Conservation (phyloP, 2,888 invertebrate genomes). For the Pachliopta kotzebuea region DNA sequence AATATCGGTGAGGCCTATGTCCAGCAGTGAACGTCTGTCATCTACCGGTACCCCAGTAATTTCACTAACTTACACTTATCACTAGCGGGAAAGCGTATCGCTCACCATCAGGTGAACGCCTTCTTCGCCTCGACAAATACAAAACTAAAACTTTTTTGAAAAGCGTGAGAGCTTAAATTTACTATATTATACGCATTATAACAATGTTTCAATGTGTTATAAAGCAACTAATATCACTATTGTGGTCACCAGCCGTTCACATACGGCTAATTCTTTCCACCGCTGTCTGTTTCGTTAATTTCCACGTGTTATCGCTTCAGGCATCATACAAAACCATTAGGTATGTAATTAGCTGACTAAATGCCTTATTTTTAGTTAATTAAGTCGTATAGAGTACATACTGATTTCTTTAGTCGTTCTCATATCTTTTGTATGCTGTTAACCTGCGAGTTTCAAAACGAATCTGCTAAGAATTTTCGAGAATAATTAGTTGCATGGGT, state of each 20-base stretch:
- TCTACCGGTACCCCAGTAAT: too few species aligned
- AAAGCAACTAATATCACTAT: conserved; percentile 3
- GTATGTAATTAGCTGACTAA: conserved; percentile 27
- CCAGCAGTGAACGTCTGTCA: too few species aligned
- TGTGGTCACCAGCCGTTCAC: conserved; percentile 10
- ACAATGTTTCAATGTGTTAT: neutral
- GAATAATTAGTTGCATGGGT: conserved; percentile 22
- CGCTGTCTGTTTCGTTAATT: conserved; percentile 6
- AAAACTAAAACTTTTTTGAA: neutral
- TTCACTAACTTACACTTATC: too few species aligned
- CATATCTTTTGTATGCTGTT: conserved; percentile 23
- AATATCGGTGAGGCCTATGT: too few species aligned
- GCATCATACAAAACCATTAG: conserved; percentile 23
- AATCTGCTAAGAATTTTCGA: conserved; percentile 15
- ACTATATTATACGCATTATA: neutral
- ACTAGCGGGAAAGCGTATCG: too few species aligned
- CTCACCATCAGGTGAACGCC: too few species aligned
- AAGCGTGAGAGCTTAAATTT: neutral
- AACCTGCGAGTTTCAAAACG: conserved; percentile 15
- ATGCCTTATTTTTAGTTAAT: conserved; percentile 28
- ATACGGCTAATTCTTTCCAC: conserved; percentile 9
- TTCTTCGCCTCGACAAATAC: too few species aligned
- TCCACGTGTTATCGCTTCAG: conserved; percentile 20
- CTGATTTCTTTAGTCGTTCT: conserved; percentile 24
- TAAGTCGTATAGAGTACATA: conserved; percentile 24